Conservation (phyloP, 2,888 invertebrate species). For the Heliconius hortense region DNA sequence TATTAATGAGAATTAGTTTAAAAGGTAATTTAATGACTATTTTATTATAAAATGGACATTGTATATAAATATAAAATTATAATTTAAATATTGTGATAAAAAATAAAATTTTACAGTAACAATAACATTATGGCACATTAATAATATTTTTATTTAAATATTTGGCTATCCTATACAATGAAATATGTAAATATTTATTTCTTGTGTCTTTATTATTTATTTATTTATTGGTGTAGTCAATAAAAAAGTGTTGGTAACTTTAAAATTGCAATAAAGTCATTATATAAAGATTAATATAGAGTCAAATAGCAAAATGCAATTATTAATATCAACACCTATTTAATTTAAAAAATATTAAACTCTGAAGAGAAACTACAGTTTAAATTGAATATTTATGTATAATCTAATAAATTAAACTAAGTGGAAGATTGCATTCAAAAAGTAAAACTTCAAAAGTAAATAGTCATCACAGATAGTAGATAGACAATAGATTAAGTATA, state of each 20-base stretch:
- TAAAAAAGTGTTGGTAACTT: not conserved
- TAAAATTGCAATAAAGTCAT: not conserved
- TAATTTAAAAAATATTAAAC: not conserved
- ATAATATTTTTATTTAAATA: conserved; percentile 9
- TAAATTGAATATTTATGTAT: not conserved
- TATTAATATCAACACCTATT: not conserved
- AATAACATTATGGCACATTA: conserved; percentile 15
- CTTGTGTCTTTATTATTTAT: too few species aligned
- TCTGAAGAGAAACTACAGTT: not conserved
- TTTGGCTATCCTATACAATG: conserved; percentile 13
- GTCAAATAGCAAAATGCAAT: not conserved
- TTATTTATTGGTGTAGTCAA: not conserved
- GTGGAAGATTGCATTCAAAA: not conserved
- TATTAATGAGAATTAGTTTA: not conserved
- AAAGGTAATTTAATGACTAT: not conserved
- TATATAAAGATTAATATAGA: not conserved
- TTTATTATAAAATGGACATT: conserved; percentile 14
- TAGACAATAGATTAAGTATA: conserved; percentile 11
- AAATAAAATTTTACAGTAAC: conserved; percentile 11
- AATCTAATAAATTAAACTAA: not conserved
- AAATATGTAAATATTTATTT: not conserved
- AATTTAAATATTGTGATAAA: not conserved
- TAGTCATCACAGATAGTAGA: conserved; percentile 5
- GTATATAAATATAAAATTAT: conserved; percentile 16
- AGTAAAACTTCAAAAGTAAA: not conserved